Evolutionary conservation across 2,797 vertebrate species (phyloP).

Genomic region (Zenarchopterus dispar): DNA sequence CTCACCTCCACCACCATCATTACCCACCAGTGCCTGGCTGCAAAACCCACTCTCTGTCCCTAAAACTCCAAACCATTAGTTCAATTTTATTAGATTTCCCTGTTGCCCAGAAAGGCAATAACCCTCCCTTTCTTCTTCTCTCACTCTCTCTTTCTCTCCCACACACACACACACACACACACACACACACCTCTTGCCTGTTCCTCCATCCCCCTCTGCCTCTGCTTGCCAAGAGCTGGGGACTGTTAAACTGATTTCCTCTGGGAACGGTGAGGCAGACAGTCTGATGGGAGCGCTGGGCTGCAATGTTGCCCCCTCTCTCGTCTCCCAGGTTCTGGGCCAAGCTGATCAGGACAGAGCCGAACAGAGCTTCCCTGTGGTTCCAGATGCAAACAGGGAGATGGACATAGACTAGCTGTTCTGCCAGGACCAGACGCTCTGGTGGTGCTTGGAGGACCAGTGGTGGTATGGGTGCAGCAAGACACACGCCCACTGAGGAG

Average conservation of each 20-base stretch:
- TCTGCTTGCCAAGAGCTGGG: conserved; percentile 78
- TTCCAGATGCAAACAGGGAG: conserved; percentile 57
- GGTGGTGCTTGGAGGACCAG: conserved; percentile 57
- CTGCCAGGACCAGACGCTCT: conserved; percentile 56
- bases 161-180: conserved; percentile 25
- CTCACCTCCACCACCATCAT: conserved; percentile 71
- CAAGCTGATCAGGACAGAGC: conserved; percentile 49
- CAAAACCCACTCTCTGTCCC: conserved; percentile 71
- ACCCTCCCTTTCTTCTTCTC: conserved; percentile 48
- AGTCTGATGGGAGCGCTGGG: conserved; percentile 77
- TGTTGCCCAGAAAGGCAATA: conserved; percentile 79
- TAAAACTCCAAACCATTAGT: conserved; percentile 81
- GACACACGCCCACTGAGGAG: conserved; percentile 65
- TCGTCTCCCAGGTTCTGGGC: conserved; percentile 55
- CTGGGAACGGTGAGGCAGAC: conserved; percentile 78
- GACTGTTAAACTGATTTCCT: conserved; percentile 88
- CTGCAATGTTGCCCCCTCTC: conserved; percentile 66
- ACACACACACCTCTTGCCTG: conserved; percentile 55
- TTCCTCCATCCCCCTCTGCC: conserved; percentile 59
- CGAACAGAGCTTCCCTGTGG: conserved; percentile 56
- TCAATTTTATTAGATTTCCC: conserved; percentile 84
- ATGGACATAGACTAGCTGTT: conserved; percentile 59
- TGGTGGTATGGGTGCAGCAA: conserved; percentile 60
- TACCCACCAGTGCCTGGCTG: conserved; percentile 67
- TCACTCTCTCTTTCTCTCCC: conserved; percentile 15